Percentiles rank a stretch among this genome's conserved stretches.
These are phyloP conservation scores for Ischnus inquisitorius DNA, from an alignment of 2,888 invertebrate genomes.

Conservation along the genomic window DNA sequence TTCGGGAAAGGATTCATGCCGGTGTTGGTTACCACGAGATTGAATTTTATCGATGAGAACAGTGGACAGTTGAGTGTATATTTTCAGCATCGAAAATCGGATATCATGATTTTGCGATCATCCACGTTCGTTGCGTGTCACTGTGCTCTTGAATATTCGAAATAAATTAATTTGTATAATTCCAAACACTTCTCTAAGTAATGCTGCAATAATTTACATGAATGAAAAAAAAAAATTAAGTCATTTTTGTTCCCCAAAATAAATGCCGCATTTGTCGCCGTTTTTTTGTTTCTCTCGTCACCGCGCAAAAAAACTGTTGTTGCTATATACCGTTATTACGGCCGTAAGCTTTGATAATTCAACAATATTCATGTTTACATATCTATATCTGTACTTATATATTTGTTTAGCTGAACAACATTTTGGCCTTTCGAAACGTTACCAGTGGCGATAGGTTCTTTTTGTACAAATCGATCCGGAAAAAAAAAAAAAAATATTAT, in stretches of 20 bases:
- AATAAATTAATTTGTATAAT: neutral
- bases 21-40: slow-evolving; percentile 46
- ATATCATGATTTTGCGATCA: neutral
- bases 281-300: neutral
- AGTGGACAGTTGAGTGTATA: slow-evolving; percentile 7
- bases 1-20: slow-evolving; percentile 68
- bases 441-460: slow-evolving; percentile 71
- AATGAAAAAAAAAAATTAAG: neutral
- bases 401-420: slow-evolving; percentile 82
- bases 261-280: slow-evolving; percentile 12
- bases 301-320: slow-evolving; percentile 47
- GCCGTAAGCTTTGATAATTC: slow-evolving; percentile 59
- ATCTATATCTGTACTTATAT: slow-evolving; percentile 47
- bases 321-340: slow-evolving; percentile 44
- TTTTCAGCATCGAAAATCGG: slow-evolving; percentile 7
- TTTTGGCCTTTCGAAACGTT: slow-evolving; percentile 84
- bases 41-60: slow-evolving; percentile 26
- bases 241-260: slow-evolving; percentile 3
- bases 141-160: neutral
- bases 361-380: slow-evolving; percentile 57
- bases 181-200: slow-evolving; percentile 24
- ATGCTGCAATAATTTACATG: slow-evolving; percentile 6
- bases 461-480: slow-evolving; percentile 12
- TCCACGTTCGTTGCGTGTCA: neutral
- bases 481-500: neutral